phyloP scores from a whole-genome alignment of 64 coral and sea anemone genomes.

The Stichodactyla mertensii region DNA sequence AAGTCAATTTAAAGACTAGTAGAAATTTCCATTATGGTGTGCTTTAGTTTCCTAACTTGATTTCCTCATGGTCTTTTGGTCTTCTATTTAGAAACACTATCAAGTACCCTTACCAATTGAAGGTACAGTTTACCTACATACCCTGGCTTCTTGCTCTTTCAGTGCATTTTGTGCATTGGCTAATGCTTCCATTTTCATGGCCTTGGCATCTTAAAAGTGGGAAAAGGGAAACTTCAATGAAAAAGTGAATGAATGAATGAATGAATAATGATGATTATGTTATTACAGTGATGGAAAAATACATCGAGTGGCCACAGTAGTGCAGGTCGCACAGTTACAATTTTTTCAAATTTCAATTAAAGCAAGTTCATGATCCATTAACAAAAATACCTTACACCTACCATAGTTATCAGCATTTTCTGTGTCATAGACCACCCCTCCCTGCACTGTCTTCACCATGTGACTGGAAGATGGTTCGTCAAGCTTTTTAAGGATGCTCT shows the following conservation, averaged over 20 bases:
- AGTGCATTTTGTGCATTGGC: constrained; percentile 78
- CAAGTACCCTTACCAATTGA: too few relatives aligned
- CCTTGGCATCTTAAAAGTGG: constrained; percentile 60
- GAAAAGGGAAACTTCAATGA: not conserved
- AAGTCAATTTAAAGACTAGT: too few relatives aligned
- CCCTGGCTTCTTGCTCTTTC: constrained; percentile 75
- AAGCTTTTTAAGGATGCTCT: constrained; percentile 85
- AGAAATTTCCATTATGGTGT: too few relatives aligned
- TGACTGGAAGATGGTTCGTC: constrained; percentile 79
- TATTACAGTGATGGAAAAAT: too few relatives aligned
- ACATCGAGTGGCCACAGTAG: too few relatives aligned
- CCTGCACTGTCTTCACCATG: constrained; percentile 65
- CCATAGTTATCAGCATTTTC: constrained; percentile 88
- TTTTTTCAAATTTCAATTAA: not conserved
- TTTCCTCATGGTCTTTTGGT: too few relatives aligned
- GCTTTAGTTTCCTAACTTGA: too few relatives aligned
- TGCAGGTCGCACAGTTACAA: not conserved
- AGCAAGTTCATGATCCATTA: not conserved
- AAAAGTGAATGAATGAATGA: not conserved
- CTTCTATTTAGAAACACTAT: too few relatives aligned
- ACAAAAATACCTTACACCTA: not conserved
- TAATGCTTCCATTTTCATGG: constrained; percentile 86
- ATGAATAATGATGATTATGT: not conserved
- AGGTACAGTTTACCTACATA: constrained; percentile 36
- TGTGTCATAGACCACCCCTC: constrained; percentile 86